These are phyloP conservation scores for Ennomos erosarius DNA, from an alignment of 2,888 invertebrate species.

Conservation along the genomic window DNA sequence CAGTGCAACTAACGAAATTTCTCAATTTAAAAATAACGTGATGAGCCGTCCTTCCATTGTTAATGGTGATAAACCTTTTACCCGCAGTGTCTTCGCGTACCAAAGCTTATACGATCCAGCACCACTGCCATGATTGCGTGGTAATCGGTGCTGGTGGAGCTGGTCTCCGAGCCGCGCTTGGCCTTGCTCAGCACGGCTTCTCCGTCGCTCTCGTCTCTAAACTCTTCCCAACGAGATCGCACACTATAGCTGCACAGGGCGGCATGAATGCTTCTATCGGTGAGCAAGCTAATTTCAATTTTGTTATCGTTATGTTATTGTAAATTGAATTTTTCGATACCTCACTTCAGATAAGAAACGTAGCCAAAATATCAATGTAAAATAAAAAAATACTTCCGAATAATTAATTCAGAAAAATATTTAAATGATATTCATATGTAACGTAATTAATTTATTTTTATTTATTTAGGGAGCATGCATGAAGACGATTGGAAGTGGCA, in stretches of 20 bases:
- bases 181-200: slow-evolving; percentile 96
- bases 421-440: no score
- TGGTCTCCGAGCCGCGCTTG: slow-evolving; percentile 97
- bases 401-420: no score
- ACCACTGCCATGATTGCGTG: slow-evolving; percentile 97
- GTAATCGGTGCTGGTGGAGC: slow-evolving; percentile 98
- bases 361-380: no score
- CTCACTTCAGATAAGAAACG: no score
- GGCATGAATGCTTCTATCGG: slow-evolving; percentile 99
- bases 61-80: not conserved
- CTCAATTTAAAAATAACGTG: no score
- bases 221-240: slow-evolving; percentile 98
- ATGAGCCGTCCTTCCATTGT: no score
- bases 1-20: no score
- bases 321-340: not conserved
- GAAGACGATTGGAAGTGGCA: slow-evolving; percentile 98
- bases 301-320: not conserved
- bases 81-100: slow-evolving; percentile 38
- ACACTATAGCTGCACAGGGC: slow-evolving; percentile 99
- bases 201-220: slow-evolving; percentile 98
- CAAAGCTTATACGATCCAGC: slow-evolving; percentile 91
- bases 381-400: no score
- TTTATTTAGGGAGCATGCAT: slow-evolving; percentile 90
- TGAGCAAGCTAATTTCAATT: slow-evolving; percentile 24
- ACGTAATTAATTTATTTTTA: no score